Percentiles rank a stretch among this genome's conserved stretches.
These are phyloP conservation scores for Indicator maculatus DNA, from an alignment of 2,113 vertebrate genomes.

Conservation along the genomic window DNA sequence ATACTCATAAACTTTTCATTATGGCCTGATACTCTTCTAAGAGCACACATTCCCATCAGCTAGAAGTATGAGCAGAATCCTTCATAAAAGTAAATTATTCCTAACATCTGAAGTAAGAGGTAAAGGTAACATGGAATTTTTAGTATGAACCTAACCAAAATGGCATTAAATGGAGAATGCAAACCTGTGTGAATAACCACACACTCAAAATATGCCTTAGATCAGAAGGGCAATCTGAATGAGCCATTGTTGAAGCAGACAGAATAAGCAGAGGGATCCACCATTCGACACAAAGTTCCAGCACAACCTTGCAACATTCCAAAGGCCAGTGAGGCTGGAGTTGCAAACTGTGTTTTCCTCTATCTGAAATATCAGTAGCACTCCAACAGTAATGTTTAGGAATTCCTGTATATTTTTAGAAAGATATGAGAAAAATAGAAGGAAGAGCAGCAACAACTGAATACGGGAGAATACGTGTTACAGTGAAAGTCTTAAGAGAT, in stretches of 20 bases:
- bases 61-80: neutral
- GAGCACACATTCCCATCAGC: neutral
- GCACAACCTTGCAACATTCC: neutral
- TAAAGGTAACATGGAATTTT: neutral
- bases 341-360: neutral
- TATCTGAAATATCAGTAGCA: neutral
- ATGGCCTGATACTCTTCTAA: neutral
- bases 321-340: neutral
- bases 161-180: neutral
- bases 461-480: neutral
- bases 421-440: neutral
- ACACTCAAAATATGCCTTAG: neutral
- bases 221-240: neutral
- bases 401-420: neutral
- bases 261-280: neutral
- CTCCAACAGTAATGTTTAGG: neutral
- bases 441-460: neutral
- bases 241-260: neutral
- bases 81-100: neutral
- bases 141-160: neutral
- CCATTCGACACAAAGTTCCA: neutral
- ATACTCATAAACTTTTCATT: neutral
- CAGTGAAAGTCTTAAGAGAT: neutral
- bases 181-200: neutral
- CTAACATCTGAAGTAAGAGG: neutral